phyloP scores from a whole-genome alignment of 35 echinoderm and acorn worm genomes.

The Apostichopus japonicus region DNA sequence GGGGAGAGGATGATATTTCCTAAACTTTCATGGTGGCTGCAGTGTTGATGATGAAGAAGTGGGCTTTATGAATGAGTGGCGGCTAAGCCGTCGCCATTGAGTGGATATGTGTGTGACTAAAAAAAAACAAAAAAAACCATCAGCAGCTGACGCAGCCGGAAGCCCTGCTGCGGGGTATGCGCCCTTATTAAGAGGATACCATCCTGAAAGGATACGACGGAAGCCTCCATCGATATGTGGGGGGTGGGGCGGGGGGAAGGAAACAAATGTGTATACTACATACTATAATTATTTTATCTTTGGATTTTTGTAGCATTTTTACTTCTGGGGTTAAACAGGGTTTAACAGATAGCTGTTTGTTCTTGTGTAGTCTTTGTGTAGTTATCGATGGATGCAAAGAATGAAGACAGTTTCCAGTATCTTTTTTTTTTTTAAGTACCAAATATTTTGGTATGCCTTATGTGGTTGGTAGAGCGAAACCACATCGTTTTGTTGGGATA shows the following conservation, averaged over 20 bases:
- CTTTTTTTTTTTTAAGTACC: not conserved
- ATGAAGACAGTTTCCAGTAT: not conserved
- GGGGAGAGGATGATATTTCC: too few relatives aligned
- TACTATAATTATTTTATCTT: slow-evolving; percentile 44
- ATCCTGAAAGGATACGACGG: slow-evolving; percentile 12
- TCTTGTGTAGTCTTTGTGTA: not conserved
- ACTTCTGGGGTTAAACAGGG: slow-evolving; percentile 59
- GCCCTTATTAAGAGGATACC: slow-evolving; percentile 7
- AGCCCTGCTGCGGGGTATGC: slow-evolving; percentile 4
- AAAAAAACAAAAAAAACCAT: slow-evolving; percentile 11
- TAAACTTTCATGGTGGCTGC: not conserved
- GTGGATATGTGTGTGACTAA: slow-evolving; percentile 30
- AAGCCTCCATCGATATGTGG: not conserved
- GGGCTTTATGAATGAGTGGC: not conserved
- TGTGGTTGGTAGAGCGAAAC: not conserved
- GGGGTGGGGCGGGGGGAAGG: not conserved
- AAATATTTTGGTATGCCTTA: not conserved
- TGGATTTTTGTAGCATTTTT: slow-evolving; percentile 55
- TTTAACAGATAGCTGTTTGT: slow-evolving; percentile 25
- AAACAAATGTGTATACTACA: slow-evolving; percentile 18
- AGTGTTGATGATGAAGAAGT: not conserved
- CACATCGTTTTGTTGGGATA: slow-evolving; percentile 61
- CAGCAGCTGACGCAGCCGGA: slow-evolving; percentile 42
- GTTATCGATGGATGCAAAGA: not conserved
- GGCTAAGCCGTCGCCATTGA: not conserved